Base-by-base conservation (phyloP, 2,888 invertebrate species). In the Lithophane semibrunnea region DNA sequence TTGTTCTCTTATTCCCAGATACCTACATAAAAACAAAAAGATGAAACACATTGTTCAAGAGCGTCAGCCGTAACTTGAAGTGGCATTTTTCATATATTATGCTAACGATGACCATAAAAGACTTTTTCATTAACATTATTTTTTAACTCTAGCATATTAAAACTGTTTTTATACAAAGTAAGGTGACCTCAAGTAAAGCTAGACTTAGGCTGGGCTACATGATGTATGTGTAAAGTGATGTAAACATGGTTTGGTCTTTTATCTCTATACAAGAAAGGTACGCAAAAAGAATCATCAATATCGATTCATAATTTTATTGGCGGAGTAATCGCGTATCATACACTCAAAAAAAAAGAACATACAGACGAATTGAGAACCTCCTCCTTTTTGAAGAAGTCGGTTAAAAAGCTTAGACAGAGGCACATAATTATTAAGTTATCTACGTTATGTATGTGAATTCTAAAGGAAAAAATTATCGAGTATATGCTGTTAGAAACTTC, bases 21-120 rank as follows among this genome's bases (percentile, higher is more conserved):
- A 80, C 60, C 16, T 29, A 61, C 80, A 80, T 78, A 77, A 82
- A 75, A 85, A 77, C 73, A 83, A 82, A 82, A 82, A 85, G 56
- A 79, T 74, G 67, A 75, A 77, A 71, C 67, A 73, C 74, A 79
- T 84, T 84, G 64, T 84, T 75, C 73, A 66, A 67, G 60, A 81
- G 77, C 81, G 74, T 81, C 72, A 81, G 60, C 84, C 77, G 73
- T 84, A 64, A 84, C 77, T 75, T 83, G 80, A 83, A 83, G 73
- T 85, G 58, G 61, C 58, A 73, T 79, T 82, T 79, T 77, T 82
- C 76, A 82, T 85, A 71, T 56, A 85, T 85, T 71, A 82, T 85
- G 79, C 70, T 82, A 85, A 85, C 73, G 71, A 84, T 65, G 18
- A 73, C 64, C 68, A 44, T 69, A 77, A 77, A 82, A 80, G 77